These are phyloP conservation scores for Nephrotoma guestfalica DNA, from an alignment of 2,888 invertebrate genomes.

Conservation along the genomic window DNA sequence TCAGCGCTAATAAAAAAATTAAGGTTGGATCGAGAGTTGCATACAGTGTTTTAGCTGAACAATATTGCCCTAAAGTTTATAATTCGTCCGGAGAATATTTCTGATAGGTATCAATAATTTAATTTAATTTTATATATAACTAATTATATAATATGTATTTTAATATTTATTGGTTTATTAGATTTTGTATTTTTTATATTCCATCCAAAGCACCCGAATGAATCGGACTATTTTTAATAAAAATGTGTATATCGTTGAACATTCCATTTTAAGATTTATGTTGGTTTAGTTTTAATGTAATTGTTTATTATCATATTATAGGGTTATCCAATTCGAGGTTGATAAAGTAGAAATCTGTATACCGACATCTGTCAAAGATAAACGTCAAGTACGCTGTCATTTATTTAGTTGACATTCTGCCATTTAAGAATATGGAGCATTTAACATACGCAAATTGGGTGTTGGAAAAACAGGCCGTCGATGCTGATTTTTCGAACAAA, in stretches of 20 bases:
- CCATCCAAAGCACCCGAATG: not conserved
- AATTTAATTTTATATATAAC: not conserved
- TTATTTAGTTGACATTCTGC: no score
- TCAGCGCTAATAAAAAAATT: conserved; percentile 19
- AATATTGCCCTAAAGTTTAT: conserved; percentile 26
- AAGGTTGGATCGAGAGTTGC: conserved; percentile 25
- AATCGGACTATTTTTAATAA: not conserved
- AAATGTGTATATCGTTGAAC: not conserved
- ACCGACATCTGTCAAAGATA: no score
- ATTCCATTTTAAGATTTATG: no score
- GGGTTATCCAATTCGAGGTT: no score
- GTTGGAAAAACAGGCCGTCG: no score
- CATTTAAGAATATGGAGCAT: no score
- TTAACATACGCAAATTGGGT: no score
- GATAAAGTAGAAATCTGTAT: no score
- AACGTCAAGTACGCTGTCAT: no score
- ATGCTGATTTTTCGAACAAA: no score
- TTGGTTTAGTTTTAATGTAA: no score
- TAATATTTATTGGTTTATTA: not conserved
- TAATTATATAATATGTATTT: not conserved
- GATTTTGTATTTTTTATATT: not conserved
- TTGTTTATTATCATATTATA: no score
- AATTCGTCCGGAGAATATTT: conserved; percentile 15
- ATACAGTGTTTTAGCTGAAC: conserved; percentile 25
- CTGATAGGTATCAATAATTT: not conserved